These are phyloP conservation scores for Phengaris arion DNA, from an alignment of 2,888 invertebrate genomes.

Conservation along the genomic window DNA sequence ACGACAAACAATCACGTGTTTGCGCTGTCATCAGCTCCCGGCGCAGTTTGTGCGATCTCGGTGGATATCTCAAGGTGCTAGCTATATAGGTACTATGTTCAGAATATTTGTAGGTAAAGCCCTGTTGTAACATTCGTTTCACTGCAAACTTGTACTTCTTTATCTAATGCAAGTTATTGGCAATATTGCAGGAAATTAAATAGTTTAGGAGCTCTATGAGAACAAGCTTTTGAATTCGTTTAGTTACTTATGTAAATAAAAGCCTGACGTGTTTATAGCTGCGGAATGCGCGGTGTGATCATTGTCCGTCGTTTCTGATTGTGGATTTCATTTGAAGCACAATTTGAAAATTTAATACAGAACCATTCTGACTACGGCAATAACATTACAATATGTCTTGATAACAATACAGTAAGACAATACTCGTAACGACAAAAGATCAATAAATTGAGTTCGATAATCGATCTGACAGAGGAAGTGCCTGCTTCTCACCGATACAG, in stretches of 20 bases:
- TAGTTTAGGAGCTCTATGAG: no score
- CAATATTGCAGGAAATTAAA: no score
- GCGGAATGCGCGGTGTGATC: no score
- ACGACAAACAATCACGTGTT: slow-evolving; percentile 2
- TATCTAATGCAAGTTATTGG: background rate
- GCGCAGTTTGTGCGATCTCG: background rate
- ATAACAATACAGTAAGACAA: background rate
- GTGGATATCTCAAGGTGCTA: background rate
- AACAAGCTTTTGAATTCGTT: no score
- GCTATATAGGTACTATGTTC: background rate
- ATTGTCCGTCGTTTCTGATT: no score
- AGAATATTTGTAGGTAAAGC: background rate
- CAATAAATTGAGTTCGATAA: background rate
- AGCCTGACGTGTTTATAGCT: no score
- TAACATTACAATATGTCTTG: background rate
- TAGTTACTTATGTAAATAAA: no score
- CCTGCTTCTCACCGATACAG: background rate
- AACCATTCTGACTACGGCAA: background rate
- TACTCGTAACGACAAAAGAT: background rate
- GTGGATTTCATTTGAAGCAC: background rate
- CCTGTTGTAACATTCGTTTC: background rate
- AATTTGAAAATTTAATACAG: background rate
- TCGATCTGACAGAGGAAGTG: slow-evolving; percentile 1
- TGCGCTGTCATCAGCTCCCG: background rate
- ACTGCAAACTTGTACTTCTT: background rate